Percentiles rank a stretch among this genome's conserved stretches.
phyloP scores from a whole-genome alignment of 2,888 invertebrate species.

The Opisthograptis luteolata region DNA sequence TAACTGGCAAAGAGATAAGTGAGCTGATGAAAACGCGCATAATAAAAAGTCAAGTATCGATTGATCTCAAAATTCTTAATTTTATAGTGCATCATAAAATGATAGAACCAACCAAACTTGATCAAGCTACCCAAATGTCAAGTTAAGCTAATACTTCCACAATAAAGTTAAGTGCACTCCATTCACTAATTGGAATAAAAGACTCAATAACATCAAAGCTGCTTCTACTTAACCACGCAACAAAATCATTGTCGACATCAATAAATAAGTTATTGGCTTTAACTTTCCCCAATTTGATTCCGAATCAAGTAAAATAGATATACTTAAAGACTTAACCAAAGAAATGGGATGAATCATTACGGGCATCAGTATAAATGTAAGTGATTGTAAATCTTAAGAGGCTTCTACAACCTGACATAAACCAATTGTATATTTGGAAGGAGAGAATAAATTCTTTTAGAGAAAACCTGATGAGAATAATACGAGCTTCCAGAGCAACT shows the following conservation, averaged over 20 bases:
- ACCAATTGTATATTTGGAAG: too few species aligned
- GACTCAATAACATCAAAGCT: slow-evolving; percentile 12
- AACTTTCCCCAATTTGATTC: slow-evolving; percentile 19
- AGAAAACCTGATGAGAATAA: too few species aligned
- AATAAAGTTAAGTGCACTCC: slow-evolving; percentile 9
- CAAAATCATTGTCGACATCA: slow-evolving; percentile 16
- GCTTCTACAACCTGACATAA: too few species aligned
- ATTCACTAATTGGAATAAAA: slow-evolving; percentile 17
- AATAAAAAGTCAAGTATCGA: too few species aligned
- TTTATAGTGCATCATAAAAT: neutral
- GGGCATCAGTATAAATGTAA: slow-evolving; percentile 13
- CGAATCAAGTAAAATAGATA: slow-evolving; percentile 11
- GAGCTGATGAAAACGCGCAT: too few species aligned
- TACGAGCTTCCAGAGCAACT: too few species aligned
- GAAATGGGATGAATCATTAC: slow-evolving; percentile 15
- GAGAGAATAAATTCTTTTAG: too few species aligned
- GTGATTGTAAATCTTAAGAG: slow-evolving; percentile 6
- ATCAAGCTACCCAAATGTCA: neutral
- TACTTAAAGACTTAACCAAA: slow-evolving; percentile 6
- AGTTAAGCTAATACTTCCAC: neutral
- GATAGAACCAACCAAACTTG: neutral
- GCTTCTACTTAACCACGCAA: slow-evolving; percentile 11
- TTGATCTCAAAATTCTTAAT: too few species aligned
- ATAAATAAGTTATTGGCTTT: slow-evolving; percentile 17
- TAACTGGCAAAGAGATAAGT: too few species aligned